Base-by-base conservation (phyloP, 64 coral and sea anemone genomes). In the Astreopora myriophthalma region DNA sequence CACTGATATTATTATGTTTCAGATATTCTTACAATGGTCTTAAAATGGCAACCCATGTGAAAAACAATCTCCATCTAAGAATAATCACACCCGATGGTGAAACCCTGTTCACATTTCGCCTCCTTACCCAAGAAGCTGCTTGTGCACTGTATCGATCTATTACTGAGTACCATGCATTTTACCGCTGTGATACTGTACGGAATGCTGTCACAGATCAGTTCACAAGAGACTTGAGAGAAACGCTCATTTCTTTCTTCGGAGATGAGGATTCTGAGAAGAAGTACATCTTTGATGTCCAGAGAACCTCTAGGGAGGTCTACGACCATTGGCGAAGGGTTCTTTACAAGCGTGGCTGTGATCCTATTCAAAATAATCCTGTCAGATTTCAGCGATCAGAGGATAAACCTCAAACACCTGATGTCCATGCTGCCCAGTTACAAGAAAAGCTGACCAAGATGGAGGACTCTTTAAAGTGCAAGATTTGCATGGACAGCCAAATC, bases 201-300 rank as follows among this genome's bases (percentile, higher is more conserved):
- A 93, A 74, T 36, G 75, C 86, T 71, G 97, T 99, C 1, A 92
- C 85, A 36, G 80, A 84, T 24, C 97, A 99, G 58, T 99, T 93
- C 85, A 99, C 97, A 22, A 95, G 94, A 69, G 97, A 99, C 91
- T 91, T 99, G 44, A 99, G 72, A 42, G 97, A 99, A 71, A 91
- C 91, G 0, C 42, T 99, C 20, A 90, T 99, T 39, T 99, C 97
- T 0, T 71, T 99, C 4, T 99, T 99, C 85, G 92, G 90, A 42
- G 97, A 99, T 35, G 94, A 99, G 30, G 94, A 92, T 83, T 99
- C 97, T 30, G 97, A 99, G 51, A 96, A 95, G 65, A 95, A 95
- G 35, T 99, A 99, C 67, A 99, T 95, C 48, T 99, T 99, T 93
- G 97, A 99, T 88, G 97, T 99, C 6, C 85, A 92, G 52, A 95